Evolutionary conservation across 2,888 invertebrate genomes (phyloP), one percentile per base, ranked within the genome.

Genomic region (Elgonia sp.): DNA sequence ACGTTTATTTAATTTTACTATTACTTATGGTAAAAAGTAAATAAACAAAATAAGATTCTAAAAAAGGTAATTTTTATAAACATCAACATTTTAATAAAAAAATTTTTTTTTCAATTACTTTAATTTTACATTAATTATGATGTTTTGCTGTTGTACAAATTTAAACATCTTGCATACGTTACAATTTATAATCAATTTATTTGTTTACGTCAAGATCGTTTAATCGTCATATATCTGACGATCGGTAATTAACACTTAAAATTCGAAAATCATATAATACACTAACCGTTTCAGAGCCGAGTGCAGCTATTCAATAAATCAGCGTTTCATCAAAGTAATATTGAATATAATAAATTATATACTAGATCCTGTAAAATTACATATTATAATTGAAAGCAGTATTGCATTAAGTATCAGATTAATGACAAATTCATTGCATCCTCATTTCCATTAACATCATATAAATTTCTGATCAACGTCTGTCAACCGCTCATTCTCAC

Each of bases 211-310:
- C 3, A 9, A 12, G 57, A 57, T 18, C 9, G 39, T 63, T 63
- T 40, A 63, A 63, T 63, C 7, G 40, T n/a, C 40, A 63, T 40
- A n/a, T 40, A 63, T n/a, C 5, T 12, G 18, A 16, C 16, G 39
- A n/a, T n/a, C 90, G 89, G 91, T 92, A 91, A 92, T 92, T 93
- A 93, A 92, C 92, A 90, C 91, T 93, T 92, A 89, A 91, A 93
- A 92, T 90, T 90, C 87, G 90, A 90, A 91, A 92, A 91, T 92
- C 92, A 80, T 92, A 92, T 92, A 93, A 92, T 92, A 87, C 91
- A 88, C 76, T 87, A 88, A 92, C 92, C 91, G 91, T 90, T 89
- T 89, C 89, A 83, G 40, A 37, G 65, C 37, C 40, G 18, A 8
- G 37, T 4, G 10, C 7, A 12, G 12, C 50, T 46, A 42, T 39